A percentile compares a stretch with the other conserved stretches of the same genome.
phyloP scores from a whole-genome alignment of 2,888 invertebrate species.

The Strigamia transsilvanica region DNA sequence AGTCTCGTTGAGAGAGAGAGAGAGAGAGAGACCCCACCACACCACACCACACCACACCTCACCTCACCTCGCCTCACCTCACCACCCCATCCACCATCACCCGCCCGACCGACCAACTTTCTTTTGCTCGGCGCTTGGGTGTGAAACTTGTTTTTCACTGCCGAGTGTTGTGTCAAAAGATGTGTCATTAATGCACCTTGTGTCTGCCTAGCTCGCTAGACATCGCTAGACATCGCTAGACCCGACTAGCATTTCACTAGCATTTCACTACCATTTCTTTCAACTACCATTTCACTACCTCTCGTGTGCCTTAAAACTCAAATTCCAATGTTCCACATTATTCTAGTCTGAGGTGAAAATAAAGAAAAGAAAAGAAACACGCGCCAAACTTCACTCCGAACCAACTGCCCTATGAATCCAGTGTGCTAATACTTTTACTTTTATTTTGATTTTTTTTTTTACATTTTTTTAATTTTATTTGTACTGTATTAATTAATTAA shows the following conservation, averaged over 20 bases:
- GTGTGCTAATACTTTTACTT: background rate
- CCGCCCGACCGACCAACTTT: background rate
- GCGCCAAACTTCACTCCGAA: background rate
- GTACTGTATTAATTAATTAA: background rate
- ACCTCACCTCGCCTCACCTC: background rate
- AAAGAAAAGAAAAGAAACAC: background rate
- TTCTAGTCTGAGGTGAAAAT: background rate
- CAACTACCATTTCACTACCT: conserved; percentile 5
- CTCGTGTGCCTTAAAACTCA: conserved; percentile 23
- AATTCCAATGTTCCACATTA: background rate
- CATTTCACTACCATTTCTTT: background rate
- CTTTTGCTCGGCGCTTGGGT: conserved; percentile 15
- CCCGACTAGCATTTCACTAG: background rate
- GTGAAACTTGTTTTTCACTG: conserved; percentile 44
- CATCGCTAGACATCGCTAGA: too few relatives aligned
- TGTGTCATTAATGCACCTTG: conserved; percentile 41
- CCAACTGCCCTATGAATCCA: background rate
- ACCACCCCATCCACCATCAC: background rate
- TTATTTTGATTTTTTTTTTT: too few relatives aligned
- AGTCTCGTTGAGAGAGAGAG: background rate
- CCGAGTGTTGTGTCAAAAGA: background rate
- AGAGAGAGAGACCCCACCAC: background rate
- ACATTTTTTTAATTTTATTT: too few relatives aligned
- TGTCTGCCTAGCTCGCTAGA: background rate
- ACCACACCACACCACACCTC: too few relatives aligned